These are phyloP conservation scores for Pocota personata DNA, from an alignment of 2,888 invertebrate genomes.

Conservation along the genomic window DNA sequence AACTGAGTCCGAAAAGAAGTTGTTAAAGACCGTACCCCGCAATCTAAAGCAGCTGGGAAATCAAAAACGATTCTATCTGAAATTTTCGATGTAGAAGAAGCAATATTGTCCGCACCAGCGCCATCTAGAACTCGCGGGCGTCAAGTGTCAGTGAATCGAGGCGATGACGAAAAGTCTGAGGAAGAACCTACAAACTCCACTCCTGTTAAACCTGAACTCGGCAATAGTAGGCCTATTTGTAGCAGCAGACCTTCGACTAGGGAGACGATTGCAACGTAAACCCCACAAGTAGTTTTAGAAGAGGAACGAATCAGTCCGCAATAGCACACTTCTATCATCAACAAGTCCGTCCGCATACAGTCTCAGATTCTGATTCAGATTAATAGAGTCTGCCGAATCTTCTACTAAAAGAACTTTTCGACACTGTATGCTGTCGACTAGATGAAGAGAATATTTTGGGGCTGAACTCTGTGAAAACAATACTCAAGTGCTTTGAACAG, in stretches of 20 bases:
- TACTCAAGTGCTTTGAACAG: too few relatives aligned
- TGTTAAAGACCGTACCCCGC: neutral
- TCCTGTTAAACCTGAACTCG: neutral
- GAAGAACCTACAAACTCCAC: conserved; percentile 2
- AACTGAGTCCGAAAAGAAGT: neutral
- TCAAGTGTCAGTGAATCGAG: neutral
- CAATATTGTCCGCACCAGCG: neutral
- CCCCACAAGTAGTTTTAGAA: neutral
- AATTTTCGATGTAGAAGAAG: neutral
- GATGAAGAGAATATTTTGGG: too few relatives aligned
- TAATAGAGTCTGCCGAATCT: too few relatives aligned
- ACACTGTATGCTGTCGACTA: too few relatives aligned
- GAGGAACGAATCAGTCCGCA: neutral
- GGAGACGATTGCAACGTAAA: neutral
- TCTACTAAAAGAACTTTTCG: too few relatives aligned
- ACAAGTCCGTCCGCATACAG: neutral
- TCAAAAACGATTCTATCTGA: neutral
- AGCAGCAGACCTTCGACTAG: neutral
- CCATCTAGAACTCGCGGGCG: neutral
- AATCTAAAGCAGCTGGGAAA: neutral
- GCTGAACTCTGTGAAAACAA: too few relatives aligned
- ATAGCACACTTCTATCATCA: neutral
- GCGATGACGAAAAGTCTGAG: neutral
- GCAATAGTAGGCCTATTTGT: neutral
- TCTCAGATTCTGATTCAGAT: too few relatives aligned